Base-by-base conservation (phyloP, 92 coral and sea anemone species). In the Phenganax stokvisi region DNA sequence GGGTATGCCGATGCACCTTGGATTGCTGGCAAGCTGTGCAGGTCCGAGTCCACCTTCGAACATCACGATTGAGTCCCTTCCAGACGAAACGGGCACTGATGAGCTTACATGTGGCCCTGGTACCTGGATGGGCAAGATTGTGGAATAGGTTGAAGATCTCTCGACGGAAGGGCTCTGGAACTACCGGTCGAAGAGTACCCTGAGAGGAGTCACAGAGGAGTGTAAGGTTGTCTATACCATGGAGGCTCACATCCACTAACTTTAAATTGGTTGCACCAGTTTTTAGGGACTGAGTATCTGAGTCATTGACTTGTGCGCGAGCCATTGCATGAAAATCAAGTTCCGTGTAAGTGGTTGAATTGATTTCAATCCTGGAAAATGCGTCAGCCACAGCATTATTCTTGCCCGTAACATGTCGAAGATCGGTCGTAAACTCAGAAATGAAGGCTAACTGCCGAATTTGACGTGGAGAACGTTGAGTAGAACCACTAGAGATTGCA, bases 61-160 rank as follows among this genome's bases (percentile, higher is more conserved):
- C 54, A 31, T 75, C 80, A 8, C 80, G 80, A 31, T 75, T 75
- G 0, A 75, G 51, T 6, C 68, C 68, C n/a, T 56, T 56, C 80
- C 80, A 75, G 16, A 75, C 80, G 20, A 20, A 75, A 13, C 67
- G 80, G 5, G 80, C 52, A 8, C 80, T 0, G 53, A 75, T 12
- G 66, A 75, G 68, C 1, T 75, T 56, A 25, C 80, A 56, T 7
- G 80, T 56, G 68, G 80, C 25, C 27, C 54, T 12, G 10, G 68
- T 54, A 8, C 80, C 80, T 25, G 65, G 80, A 55, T 51, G 52
- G 28, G 80, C 25, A 20, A 20, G 25, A 20, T 20, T 20, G 25
- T 20, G 25, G 25, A 20, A 20, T 20, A 20, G 25, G 25, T 20
- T 20, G 25, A 20, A 20, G 25, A 20, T 20, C 25, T 20, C 25